Percentiles rank a stretch among this genome's conserved stretches.
Evolutionary conservation across 2,113 vertebrate species (phyloP).

Genomic region (Piaya cayana): DNA sequence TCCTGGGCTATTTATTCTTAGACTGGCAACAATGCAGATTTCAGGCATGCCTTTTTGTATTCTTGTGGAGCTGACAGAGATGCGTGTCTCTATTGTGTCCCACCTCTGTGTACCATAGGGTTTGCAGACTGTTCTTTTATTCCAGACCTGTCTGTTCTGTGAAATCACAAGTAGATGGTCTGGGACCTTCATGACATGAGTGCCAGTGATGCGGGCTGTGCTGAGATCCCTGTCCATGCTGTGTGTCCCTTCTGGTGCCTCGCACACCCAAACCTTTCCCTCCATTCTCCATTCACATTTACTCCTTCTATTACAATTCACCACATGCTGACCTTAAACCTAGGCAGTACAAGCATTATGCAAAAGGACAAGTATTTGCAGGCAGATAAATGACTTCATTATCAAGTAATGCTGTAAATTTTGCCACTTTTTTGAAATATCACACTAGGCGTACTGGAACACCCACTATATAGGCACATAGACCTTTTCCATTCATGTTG

Average conservation of each 20-base stretch:
- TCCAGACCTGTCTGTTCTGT: neutral
- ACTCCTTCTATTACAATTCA: neutral
- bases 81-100: neutral
- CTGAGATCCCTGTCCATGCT: neutral
- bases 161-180: neutral
- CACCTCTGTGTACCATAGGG: neutral
- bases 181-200: neutral
- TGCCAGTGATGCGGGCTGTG: neutral
- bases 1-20: neutral
- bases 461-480: neutral
- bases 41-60: neutral
- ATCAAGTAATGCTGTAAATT: neutral
- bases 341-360: neutral
- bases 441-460: neutral
- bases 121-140: neutral
- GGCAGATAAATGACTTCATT: neutral
- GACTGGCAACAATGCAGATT: neutral
- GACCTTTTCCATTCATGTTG: neutral
- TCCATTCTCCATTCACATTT: neutral
- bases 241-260: neutral
- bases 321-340: neutral
- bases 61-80: neutral
- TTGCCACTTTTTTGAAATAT: neutral
- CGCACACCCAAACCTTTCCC: neutral
- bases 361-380: neutral